Evolutionary conservation across 2,113 vertebrate species (phyloP).

Genomic region (Trematocara stigmaticum): DNA sequence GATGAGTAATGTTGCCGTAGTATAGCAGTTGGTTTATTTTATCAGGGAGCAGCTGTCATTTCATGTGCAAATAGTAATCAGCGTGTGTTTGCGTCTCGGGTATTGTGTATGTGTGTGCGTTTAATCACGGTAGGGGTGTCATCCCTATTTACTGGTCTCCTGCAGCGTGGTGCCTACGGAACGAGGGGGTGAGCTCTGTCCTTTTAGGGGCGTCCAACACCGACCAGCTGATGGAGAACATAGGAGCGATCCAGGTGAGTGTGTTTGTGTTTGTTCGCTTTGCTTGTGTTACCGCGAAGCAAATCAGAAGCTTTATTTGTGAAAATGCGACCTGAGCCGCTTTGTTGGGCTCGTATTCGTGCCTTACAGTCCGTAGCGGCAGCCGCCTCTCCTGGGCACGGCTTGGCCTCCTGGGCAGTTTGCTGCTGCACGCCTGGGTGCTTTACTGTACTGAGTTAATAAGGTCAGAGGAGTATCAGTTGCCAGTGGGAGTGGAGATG

Average conservation of each 20-base stretch:
- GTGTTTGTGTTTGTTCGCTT: not conserved
- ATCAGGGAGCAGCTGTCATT: not conserved
- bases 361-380: not conserved
- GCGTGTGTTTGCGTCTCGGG: not conserved
- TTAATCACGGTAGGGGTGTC: slow-evolving; percentile 4
- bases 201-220: slow-evolving; percentile 93
- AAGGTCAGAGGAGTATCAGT: slow-evolving; percentile 57
- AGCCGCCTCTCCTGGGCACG: slow-evolving; percentile 20
- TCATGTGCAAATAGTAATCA: not conserved
- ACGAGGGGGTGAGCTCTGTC: slow-evolving; percentile 95
- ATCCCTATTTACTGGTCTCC: slow-evolving; percentile 62
- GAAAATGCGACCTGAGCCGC: not conserved
- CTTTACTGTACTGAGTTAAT: slow-evolving; percentile 59
- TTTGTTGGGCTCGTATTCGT: not conserved
- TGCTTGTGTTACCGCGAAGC: not conserved
- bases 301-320: not conserved
- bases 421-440: slow-evolving; percentile 42
- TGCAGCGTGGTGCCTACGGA: slow-evolving; percentile 96
- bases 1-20: not conserved
- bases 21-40: not conserved
- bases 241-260: slow-evolving; percentile 94
- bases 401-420: slow-evolving; percentile 47
- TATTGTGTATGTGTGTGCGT: not conserved
- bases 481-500: slow-evolving; percentile 32
- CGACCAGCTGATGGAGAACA: slow-evolving; percentile 98